Evolutionary conservation across 2,113 vertebrate genomes (phyloP).

Genomic region (Esox niger): DNA sequence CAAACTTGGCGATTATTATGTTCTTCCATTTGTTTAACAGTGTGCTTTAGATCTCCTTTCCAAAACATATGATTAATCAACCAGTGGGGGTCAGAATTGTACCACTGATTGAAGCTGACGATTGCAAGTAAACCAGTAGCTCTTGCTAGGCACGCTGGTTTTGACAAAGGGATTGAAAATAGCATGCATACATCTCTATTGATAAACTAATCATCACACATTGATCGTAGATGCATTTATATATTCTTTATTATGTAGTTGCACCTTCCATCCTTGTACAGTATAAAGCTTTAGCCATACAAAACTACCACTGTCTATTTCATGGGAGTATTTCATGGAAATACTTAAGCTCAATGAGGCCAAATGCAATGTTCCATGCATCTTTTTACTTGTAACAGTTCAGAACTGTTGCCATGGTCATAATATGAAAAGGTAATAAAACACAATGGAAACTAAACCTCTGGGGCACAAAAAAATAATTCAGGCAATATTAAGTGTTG

Average conservation of each 20-base stretch:
- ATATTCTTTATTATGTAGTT: constrained; percentile 3
- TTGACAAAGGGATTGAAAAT: neutral
- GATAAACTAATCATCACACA: neutral
- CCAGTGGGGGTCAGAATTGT: neutral
- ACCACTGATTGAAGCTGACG: neutral
- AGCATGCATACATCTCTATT: neutral
- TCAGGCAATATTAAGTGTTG: too few relatives aligned
- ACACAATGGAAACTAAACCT: too few relatives aligned
- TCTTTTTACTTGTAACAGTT: too few relatives aligned
- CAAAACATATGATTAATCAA: too few relatives aligned
- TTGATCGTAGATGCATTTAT: neutral
- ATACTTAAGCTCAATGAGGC: neutral
- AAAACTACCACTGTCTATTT: neutral
- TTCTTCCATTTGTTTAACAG: too few relatives aligned
- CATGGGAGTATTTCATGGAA: constrained; percentile 11
- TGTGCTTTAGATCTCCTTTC: too few relatives aligned
- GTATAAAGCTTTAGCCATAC: constrained; percentile 13
- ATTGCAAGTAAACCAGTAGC: neutral
- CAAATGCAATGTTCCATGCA: too few relatives aligned
- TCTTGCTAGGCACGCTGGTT: neutral
- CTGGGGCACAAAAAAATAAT: too few relatives aligned
- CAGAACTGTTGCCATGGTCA: too few relatives aligned
- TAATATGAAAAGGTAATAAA: too few relatives aligned
- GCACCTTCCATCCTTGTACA: neutral
- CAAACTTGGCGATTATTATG: too few relatives aligned